Conservation (phyloP, 2,113 vertebrate species). For the Notothenia coriiceps region DNA sequence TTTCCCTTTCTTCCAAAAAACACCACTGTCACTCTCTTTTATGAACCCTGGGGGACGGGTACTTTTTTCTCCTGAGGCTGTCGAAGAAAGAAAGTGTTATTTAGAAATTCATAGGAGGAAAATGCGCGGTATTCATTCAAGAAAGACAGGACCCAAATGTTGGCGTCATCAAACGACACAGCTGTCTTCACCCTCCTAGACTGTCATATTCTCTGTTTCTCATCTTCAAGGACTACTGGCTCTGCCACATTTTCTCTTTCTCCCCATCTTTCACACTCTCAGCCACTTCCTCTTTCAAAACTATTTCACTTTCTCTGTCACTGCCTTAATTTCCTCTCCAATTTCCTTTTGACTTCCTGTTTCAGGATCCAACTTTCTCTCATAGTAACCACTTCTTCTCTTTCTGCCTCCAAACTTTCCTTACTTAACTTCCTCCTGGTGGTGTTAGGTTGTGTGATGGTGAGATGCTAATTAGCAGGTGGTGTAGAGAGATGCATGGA, state of each 20-base stretch:
- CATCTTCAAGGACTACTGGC: slow-evolving; percentile 69
- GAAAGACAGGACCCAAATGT: slow-evolving; percentile 55
- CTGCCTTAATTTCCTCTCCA: slow-evolving; percentile 56
- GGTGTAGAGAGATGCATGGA: slow-evolving; percentile 55
- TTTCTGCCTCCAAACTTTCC: slow-evolving; percentile 36
- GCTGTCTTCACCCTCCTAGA: slow-evolving; percentile 59
- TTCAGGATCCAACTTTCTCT: slow-evolving; percentile 42
- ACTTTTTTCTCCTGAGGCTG: slow-evolving; percentile 51
- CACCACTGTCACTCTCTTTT: slow-evolving; percentile 54
- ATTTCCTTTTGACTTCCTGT: slow-evolving; percentile 56
- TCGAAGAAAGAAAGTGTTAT: slow-evolving; percentile 27
- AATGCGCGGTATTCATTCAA: slow-evolving; percentile 47
- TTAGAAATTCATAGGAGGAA: slow-evolving; percentile 60
- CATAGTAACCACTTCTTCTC: slow-evolving; percentile 33
- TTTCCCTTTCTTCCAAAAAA: slow-evolving; percentile 42
- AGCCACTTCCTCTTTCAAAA: slow-evolving; percentile 53
- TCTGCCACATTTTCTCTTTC: slow-evolving; percentile 60
- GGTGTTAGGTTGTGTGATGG: slow-evolving; percentile 25
- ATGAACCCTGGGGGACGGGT: slow-evolving; percentile 25
- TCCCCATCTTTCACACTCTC: slow-evolving; percentile 52
- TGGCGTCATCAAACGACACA: slow-evolving; percentile 61
- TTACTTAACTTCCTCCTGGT: slow-evolving; percentile 16
- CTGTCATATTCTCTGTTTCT: slow-evolving; percentile 65
- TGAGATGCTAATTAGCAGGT: slow-evolving; percentile 69
- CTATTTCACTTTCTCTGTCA: slow-evolving; percentile 52